These are phyloP conservation scores for Eleginops maclovinus DNA, from an alignment of 2,113 vertebrate genomes.

Conservation along the genomic window DNA sequence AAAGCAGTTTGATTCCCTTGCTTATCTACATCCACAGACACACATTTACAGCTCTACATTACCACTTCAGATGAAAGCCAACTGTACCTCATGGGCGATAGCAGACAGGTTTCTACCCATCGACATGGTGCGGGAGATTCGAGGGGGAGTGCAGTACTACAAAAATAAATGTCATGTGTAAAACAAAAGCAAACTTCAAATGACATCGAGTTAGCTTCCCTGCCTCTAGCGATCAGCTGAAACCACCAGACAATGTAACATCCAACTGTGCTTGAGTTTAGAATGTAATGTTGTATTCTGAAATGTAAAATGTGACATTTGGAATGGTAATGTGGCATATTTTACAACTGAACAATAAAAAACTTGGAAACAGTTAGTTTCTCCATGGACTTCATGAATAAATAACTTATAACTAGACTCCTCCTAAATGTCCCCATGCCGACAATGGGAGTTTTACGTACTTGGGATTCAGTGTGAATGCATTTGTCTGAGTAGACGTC, in stretches of 20 bases:
- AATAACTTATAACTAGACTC: constrained; percentile 5
- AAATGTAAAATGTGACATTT: constrained; percentile 57
- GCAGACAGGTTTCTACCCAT: constrained; percentile 79
- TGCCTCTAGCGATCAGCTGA: constrained; percentile 7
- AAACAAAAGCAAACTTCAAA: constrained; percentile 47
- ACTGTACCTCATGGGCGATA: constrained; percentile 76
- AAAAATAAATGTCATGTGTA: constrained; percentile 50
- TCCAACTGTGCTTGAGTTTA: constrained; percentile 27
- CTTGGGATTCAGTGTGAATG: constrained; percentile 68
- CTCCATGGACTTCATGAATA: constrained; percentile 26
- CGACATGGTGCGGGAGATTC: constrained; percentile 76
- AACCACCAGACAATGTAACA: constrained; percentile 14
- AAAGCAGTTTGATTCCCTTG: background rate
- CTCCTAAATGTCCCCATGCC: constrained; percentile 5
- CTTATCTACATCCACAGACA: constrained; percentile 17
- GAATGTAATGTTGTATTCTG: constrained; percentile 23
- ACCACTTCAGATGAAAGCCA: background rate
- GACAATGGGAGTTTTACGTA: constrained; percentile 33
- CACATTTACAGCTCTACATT: constrained; percentile 10
- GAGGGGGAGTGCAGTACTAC: constrained; percentile 80
- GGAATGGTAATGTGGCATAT: constrained; percentile 20
- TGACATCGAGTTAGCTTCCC: constrained; percentile 5
- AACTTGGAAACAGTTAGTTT: background rate
- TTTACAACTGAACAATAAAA: constrained; percentile 31
- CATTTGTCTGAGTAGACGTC: constrained; percentile 77